Percentiles rank a stretch among this genome's conserved stretches.
These are phyloP conservation scores for Heliconius aoede DNA, from an alignment of 2,888 invertebrate genomes.

Conservation along the genomic window DNA sequence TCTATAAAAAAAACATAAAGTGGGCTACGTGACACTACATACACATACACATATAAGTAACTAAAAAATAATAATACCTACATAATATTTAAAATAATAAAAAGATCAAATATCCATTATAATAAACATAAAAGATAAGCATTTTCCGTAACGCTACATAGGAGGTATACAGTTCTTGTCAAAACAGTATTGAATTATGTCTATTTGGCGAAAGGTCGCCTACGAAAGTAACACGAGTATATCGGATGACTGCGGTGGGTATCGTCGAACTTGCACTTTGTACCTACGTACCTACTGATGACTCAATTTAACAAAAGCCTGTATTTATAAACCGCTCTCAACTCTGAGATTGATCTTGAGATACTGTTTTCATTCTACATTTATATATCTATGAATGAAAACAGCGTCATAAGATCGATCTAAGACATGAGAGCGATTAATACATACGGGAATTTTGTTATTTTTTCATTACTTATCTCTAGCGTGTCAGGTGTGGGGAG, in stretches of 20 bases:
- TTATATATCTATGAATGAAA: too few relatives aligned
- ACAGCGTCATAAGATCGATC: too few relatives aligned
- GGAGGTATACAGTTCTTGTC: not conserved
- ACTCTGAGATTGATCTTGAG: too few relatives aligned
- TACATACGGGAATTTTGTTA: too few relatives aligned
- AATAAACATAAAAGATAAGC: not conserved
- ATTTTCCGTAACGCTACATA: not conserved
- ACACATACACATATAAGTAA: not conserved
- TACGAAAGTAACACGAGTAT: slow-evolving; percentile 15
- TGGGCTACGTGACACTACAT: not conserved
- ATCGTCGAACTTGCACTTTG: slow-evolving; percentile 45
- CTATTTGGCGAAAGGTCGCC: slow-evolving; percentile 2
- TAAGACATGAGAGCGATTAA: too few relatives aligned
- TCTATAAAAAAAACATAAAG: too few relatives aligned
- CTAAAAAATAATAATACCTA: not conserved
- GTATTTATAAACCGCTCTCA: too few relatives aligned
- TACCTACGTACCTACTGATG: slow-evolving; percentile 23
- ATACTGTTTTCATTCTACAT: too few relatives aligned
- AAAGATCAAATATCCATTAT: not conserved
- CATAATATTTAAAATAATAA: not conserved
- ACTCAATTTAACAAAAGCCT: too few relatives aligned
- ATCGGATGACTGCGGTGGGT: slow-evolving; percentile 8
- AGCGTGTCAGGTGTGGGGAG: too few relatives aligned
- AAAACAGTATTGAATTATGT: slow-evolving; percentile 18
- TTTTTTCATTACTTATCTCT: too few relatives aligned